Conservation (phyloP, 2,888 invertebrate genomes). For the Elmis aenea region DNA sequence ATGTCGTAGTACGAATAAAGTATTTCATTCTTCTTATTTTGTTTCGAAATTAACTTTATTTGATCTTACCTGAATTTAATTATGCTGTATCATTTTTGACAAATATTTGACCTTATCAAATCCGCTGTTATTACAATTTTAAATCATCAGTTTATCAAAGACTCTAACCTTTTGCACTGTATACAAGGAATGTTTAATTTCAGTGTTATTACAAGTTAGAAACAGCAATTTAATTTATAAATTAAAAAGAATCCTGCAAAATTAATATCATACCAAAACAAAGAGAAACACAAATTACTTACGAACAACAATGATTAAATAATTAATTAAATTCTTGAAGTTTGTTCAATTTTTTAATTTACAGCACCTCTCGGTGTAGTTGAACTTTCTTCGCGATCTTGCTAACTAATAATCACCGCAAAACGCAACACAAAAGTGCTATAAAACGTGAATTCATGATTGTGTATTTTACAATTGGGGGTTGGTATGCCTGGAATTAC, state of each 20-base stretch:
- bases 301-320: slow-evolving; percentile 42
- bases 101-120: no score
- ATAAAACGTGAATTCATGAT: slow-evolving; percentile 39
- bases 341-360: slow-evolving; percentile 41
- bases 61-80: no score
- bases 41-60: no score
- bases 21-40: no score
- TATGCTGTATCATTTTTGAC: no score
- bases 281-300: slow-evolving; percentile 35
- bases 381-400: slow-evolving; percentile 25
- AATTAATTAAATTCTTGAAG: slow-evolving; percentile 44
- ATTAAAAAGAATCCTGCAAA: slow-evolving; percentile 33
- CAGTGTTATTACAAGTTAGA: no score
- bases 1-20: no score
- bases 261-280: slow-evolving; percentile 33
- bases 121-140: no score
- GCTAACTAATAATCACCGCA: slow-evolving; percentile 37
- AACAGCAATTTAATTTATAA: slow-evolving; percentile 31
- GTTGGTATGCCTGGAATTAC: slow-evolving; percentile 38
- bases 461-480: slow-evolving; percentile 42
- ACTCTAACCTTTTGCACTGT: no score
- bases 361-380: slow-evolving; percentile 37
- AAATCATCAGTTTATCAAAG: no score
- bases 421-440: slow-evolving; percentile 35
- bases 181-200: no score